phyloP scores from a whole-genome alignment of 64 coral and sea anemone species.

The Dendrophyllia cribrosa region DNA sequence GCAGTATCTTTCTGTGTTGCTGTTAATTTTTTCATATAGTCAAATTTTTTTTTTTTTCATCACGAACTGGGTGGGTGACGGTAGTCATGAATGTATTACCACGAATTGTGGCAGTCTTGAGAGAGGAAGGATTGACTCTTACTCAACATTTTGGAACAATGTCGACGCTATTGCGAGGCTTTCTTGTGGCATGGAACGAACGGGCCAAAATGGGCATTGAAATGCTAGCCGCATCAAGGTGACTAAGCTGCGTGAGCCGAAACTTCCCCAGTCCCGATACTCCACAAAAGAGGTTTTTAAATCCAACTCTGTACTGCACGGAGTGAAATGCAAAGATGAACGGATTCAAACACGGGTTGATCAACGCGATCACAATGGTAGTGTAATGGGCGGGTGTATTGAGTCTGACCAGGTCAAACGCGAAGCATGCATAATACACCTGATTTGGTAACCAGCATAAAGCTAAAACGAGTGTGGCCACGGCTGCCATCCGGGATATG shows the following conservation, averaged over 20 bases:
- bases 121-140: too few relatives aligned
- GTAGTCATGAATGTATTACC: too few relatives aligned
- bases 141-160: neutral
- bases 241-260: neutral
- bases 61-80: too few relatives aligned
- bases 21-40: too few relatives aligned
- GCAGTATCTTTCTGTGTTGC: too few relatives aligned
- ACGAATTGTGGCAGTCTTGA: too few relatives aligned
- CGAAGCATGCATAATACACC: constrained; percentile 63
- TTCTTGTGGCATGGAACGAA: neutral
- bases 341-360: constrained; percentile 73
- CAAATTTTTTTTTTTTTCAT: too few relatives aligned
- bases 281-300: constrained; percentile 44
- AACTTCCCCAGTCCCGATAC: neutral
- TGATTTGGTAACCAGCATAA: constrained; percentile 77
- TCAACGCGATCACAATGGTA: constrained; percentile 67
- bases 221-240: neutral
- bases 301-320: constrained; percentile 59
- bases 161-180: neutral
- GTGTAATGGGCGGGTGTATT: constrained; percentile 53
- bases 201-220: neutral
- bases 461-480: constrained; percentile 28
- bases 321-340: constrained; percentile 85
- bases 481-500: constrained; percentile 66
- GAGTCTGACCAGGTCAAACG: constrained; percentile 61